Evolutionary conservation across 2,113 vertebrate species (phyloP).

Genomic region (Pelvicachromis taeniatus): DNA sequence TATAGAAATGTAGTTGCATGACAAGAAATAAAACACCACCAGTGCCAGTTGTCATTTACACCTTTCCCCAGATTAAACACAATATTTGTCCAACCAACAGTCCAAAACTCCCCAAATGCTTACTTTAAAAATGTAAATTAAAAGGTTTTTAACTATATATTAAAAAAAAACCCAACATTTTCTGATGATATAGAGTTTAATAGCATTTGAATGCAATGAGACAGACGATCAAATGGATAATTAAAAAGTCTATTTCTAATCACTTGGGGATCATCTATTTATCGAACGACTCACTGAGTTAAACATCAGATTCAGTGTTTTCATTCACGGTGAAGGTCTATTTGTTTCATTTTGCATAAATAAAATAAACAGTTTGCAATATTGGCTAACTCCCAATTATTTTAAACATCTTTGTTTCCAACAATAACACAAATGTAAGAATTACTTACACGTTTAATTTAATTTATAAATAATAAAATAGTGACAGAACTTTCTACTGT

Average conservation of each 20-base stretch:
- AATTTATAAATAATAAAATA: neutral
- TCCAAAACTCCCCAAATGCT: neutral
- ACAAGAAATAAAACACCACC: neutral
- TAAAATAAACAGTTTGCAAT: neutral
- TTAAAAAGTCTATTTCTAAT: neutral
- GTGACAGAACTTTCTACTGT: neutral
- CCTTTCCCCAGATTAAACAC: neutral
- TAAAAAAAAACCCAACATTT: rapidly evolving
- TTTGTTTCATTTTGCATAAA: neutral
- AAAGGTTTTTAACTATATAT: neutral
- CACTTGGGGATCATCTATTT: neutral
- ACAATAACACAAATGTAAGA: neutral
- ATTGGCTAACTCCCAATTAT: neutral
- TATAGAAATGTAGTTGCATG: neutral
- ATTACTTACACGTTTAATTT: neutral
- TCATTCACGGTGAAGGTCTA: neutral
- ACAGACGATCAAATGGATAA: neutral
- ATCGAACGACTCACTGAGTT: neutral
- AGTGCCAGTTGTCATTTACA: neutral
- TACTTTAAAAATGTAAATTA: neutral
- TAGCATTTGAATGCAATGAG: neutral
- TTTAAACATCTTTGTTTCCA: neutral
- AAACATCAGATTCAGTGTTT: neutral
- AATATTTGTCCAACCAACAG: neutral
- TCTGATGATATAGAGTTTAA: neutral